Evolutionary conservation across 2,797 vertebrate species (phyloP), one percentile per base, ranked within the genome.

Genomic region (Amazona finschi): DNA sequence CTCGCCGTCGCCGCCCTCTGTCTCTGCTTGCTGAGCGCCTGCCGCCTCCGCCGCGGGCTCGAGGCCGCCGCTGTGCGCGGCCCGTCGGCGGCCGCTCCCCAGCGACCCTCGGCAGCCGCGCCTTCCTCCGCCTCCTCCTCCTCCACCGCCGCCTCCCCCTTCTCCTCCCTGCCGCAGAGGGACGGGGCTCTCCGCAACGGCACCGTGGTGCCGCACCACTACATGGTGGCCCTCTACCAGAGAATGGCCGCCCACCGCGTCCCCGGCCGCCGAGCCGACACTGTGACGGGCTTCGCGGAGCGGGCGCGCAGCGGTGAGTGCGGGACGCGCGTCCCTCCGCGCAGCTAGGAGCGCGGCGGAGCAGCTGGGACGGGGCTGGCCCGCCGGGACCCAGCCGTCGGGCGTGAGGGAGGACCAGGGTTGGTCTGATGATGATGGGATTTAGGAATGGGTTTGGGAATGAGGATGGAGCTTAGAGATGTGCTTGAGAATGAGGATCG

Each of bases 251-350:
- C 92, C 60, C 67, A 76, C 47, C 76, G 87, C 44, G 19, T 75
- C 14, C 77, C 94, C 74, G 95, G 71, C 77, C 92, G 95, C 92
- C 95, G 91, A 74, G 97, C 98, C n/a, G 98, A 98, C 96, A 99
- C 98, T 3, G 98, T 98, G 93, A 98, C 98, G 70, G 98, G 98
- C 97, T 99, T 99, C 96, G 97, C 97, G 33, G 98, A 98, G 93
- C 98, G 97, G 95, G 97, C 97, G 74, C 96, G 87, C 74, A 89
- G 94, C 98, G 98, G 98, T 98, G 98, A 97, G 97, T 96, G 84
- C 52, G 30, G 71, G 18, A 6, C 66, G 53, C 64, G 52, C 66
- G 12, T 28, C 60, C 24, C 25, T 21, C 52, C 9, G 44, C 71
- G 30, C 74, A 6, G 39, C 18, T 22, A 41, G 7, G 21, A 2